A percentile compares a stretch with the other conserved stretches of the same genome.
Conservation (phyloP, 2,797 vertebrate genomes). For the Urocyon cinereoargenteus region DNA sequence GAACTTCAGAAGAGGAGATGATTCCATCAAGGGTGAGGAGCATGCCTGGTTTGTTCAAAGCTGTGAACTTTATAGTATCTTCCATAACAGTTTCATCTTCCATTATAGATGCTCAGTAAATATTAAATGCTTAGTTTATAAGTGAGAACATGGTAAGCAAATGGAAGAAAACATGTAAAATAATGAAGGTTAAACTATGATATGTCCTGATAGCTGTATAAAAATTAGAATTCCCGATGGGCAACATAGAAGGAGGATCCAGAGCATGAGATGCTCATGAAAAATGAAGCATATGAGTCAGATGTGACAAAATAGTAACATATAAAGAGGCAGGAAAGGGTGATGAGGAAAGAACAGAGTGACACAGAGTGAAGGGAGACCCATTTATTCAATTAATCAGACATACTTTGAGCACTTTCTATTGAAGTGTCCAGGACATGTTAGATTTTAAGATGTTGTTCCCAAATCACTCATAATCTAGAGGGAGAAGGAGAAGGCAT, state of each 20-base stretch:
- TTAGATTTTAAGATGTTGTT: neutral
- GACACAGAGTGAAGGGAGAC: neutral
- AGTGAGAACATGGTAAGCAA: neutral
- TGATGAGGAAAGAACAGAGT: neutral
- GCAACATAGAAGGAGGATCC: neutral
- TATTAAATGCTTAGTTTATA: neutral
- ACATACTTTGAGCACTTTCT: neutral
- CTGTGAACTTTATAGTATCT: neutral
- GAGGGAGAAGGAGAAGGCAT: neutral
- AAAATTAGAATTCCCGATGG: neutral
- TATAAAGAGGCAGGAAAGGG: neutral
- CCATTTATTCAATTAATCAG: neutral
- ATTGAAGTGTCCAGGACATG: neutral
- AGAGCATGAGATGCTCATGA: neutral
- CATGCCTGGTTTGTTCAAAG: neutral
- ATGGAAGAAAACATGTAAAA: neutral
- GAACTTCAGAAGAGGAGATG: too few relatives aligned
- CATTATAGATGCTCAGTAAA: neutral
- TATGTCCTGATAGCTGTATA: neutral
- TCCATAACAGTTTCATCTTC: neutral
- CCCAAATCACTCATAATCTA: neutral
- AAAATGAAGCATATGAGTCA: neutral
- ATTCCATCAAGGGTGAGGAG: neutral
- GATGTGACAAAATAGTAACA: neutral
- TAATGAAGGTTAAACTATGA: neutral